Conservation (phyloP, 2,888 invertebrate genomes). For the Caenorhabditis drosophilae region DNA sequence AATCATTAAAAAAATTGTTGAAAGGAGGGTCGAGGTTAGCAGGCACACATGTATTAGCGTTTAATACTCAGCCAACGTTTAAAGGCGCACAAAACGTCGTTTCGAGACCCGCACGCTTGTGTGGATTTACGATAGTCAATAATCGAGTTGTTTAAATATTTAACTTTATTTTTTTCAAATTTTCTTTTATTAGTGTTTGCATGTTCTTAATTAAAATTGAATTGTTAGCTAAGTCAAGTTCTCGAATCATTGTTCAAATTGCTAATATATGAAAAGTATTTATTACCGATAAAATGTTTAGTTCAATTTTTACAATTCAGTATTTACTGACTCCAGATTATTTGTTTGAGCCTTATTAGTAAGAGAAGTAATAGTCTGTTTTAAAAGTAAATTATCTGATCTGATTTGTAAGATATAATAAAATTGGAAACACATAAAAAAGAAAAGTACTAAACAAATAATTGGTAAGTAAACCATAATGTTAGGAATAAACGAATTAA, state of each 20-base stretch:
- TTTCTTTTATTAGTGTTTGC: not conserved
- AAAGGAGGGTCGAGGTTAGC: conserved; percentile 1
- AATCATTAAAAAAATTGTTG: conserved; percentile 20
- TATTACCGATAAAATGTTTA: no score
- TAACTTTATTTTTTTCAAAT: not conserved
- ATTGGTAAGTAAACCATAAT: conserved; percentile 19
- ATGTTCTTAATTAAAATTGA: not conserved
- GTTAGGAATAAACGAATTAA: not conserved
- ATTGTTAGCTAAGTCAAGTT: no score
- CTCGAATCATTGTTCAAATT: not conserved
- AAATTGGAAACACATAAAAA: conserved; percentile 28
- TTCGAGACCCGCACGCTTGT: conserved; percentile 12
- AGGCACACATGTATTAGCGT: conserved; percentile 27
- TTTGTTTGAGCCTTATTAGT: conserved; percentile 11
- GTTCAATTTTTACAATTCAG: not conserved
- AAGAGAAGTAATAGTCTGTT: conserved; percentile 17
- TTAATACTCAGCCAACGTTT: conserved; percentile 37
- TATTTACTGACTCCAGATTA: not conserved
- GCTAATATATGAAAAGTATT: not conserved
- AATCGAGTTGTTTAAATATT: not conserved
- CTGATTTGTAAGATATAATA: conserved; percentile 30
- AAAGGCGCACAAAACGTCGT: conserved; percentile 6
- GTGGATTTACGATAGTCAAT: conserved; percentile 1
- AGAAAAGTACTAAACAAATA: conserved; percentile 12
- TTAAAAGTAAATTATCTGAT: conserved; percentile 20